Percentiles rank a stretch among this genome's conserved stretches.
Evolutionary conservation across 2,113 vertebrate species (phyloP).

Genomic region (Anser brachyrhynchus): DNA sequence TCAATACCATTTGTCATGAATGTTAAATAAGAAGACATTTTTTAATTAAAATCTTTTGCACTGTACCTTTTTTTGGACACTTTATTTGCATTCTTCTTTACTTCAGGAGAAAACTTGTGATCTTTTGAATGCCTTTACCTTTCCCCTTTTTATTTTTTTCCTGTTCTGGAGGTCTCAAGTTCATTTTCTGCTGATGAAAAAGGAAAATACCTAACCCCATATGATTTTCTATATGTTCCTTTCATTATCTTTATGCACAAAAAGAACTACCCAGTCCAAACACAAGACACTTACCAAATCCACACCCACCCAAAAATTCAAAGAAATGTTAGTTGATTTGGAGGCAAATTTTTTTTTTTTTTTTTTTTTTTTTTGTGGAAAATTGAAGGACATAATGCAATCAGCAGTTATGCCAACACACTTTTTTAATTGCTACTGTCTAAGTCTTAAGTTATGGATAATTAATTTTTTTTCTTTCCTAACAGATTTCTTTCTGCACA

Average conservation of each 20-base stretch:
- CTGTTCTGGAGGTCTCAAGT: background rate
- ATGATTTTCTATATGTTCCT: background rate
- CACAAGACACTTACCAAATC: background rate
- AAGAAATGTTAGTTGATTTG: background rate
- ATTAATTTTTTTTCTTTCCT: background rate
- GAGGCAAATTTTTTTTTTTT: background rate
- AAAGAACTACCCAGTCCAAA: background rate
- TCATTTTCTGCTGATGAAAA: background rate
- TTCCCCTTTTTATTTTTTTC: background rate
- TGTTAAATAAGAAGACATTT: background rate
- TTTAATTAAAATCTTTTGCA: background rate
- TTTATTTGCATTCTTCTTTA: background rate
- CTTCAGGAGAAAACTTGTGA: background rate
- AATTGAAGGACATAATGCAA: background rate
- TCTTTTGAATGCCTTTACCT: background rate
- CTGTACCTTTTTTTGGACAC: background rate
- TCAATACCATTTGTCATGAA: background rate
- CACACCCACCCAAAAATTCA: background rate
- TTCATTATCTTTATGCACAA: background rate
- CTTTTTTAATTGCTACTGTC: background rate
- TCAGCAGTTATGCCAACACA: background rate
- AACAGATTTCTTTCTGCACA: background rate
- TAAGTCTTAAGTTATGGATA: background rate
- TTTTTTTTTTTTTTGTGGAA: rapidly evolving
- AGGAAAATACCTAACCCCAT: background rate